Conservation (phyloP, 2,888 invertebrate species). For the Gymnoscelis rufifasciata region DNA sequence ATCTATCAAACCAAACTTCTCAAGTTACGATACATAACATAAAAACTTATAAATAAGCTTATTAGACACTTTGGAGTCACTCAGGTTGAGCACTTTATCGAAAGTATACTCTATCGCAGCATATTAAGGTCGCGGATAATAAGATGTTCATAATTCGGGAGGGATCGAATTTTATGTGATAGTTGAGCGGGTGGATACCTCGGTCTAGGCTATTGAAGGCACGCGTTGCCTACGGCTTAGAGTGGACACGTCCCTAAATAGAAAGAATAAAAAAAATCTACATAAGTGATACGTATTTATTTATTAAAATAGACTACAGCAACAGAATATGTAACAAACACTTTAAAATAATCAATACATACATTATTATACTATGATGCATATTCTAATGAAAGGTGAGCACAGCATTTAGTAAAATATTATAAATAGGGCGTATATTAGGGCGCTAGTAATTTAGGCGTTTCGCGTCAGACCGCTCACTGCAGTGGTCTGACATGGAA, state of each 20-base stretch:
- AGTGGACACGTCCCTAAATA: conserved; percentile 28
- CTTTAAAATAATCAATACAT: too few relatives aligned
- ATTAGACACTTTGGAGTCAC: neutral
- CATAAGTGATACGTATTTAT: too few relatives aligned
- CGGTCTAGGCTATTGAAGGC: conserved; percentile 33
- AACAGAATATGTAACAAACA: too few relatives aligned
- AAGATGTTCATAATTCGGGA: conserved; percentile 52
- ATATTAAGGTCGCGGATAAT: conserved; percentile 33
- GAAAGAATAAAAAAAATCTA: neutral
- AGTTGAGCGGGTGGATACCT: conserved; percentile 56
- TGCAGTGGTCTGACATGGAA: too few relatives aligned
- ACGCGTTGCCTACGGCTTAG: conserved; percentile 21
- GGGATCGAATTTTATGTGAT: conserved; percentile 63
- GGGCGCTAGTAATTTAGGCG: too few relatives aligned
- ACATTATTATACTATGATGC: too few relatives aligned
- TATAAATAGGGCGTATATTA: too few relatives aligned
- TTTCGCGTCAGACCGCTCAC: too few relatives aligned
- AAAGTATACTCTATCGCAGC: conserved; percentile 15
- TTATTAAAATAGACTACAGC: too few relatives aligned
- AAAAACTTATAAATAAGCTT: neutral
- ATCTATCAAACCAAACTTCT: too few relatives aligned
- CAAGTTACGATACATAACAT: neutral
- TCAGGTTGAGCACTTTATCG: conserved; percentile 20
- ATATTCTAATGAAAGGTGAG: too few relatives aligned
- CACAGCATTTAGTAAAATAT: too few relatives aligned